Evolutionary conservation across 2,888 invertebrate species (phyloP).

Genomic region (Ectobius pallidus): DNA sequence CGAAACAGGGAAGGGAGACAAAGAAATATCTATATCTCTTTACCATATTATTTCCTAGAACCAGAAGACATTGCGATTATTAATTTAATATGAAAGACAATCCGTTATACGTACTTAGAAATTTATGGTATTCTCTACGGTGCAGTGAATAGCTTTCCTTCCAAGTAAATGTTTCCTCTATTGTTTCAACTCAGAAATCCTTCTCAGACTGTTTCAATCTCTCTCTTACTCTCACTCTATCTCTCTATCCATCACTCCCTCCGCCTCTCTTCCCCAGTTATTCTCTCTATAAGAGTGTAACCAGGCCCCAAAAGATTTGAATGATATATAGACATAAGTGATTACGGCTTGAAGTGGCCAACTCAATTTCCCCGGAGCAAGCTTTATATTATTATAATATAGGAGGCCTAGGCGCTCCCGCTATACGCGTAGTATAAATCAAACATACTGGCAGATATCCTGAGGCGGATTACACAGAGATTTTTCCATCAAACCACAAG

Average conservation of each 20-base stretch:
- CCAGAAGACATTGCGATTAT: too few species aligned
- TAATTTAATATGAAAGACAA: too few species aligned
- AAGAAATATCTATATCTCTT: too few species aligned
- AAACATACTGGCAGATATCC: conserved; percentile 40
- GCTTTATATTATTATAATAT: conserved; percentile 31
- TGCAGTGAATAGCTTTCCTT: too few species aligned
- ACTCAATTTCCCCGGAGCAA: conserved; percentile 33
- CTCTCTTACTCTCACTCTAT: too few species aligned
- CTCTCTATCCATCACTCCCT: neutral
- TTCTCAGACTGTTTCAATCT: too few species aligned
- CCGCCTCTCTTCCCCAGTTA: neutral
- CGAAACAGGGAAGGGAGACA: too few species aligned
- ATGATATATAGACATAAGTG: conserved; percentile 39
- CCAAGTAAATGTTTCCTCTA: too few species aligned
- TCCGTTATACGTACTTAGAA: too few species aligned
- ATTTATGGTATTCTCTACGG: too few species aligned
- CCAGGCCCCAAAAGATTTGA: conserved; percentile 5
- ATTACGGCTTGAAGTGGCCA: conserved; percentile 41
- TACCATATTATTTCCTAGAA: too few species aligned
- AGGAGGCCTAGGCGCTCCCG: neutral
- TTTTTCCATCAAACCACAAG: conserved; percentile 41
- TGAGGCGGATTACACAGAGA: conserved; percentile 41
- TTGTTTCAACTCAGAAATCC: too few species aligned
- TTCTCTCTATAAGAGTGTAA: neutral
- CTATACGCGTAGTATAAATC: conserved; percentile 37